Evolutionary conservation across 1,140 invertebrate species (phyloP), one percentile per base, ranked within the genome.

Genomic region (Chrysomallon squamiferum): DNA sequence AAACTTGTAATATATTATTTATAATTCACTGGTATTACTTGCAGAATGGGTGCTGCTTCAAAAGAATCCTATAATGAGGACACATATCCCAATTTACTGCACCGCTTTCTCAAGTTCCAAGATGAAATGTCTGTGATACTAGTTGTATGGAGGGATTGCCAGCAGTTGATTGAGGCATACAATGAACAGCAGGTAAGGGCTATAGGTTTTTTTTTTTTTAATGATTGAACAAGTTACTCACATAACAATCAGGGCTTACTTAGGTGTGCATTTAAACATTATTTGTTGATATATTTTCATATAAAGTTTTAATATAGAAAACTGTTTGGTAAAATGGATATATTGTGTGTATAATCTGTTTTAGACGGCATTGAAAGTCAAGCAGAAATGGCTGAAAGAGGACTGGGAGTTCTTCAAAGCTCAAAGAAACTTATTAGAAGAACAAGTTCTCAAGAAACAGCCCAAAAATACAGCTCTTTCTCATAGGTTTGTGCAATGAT

Each of bases 91-190:
- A 84, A 84, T 38, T 76, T 90, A 30, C 84, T 89, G 50, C 84
- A 88, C 62, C 84, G 87, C 38, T 90, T 89, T 80, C 79, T 89
- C 58, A 86, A 86, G 58, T 90, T 91, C 79, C 88, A 90, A 59
- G 87, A 90, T 73, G 89, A 90, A 75, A 90, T 91, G 88, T 88
- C 87, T 49, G 84, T 86, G 62, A 87, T 90, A 22, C 86, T 86
- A 56, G 86, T 87, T 35, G 78, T 89, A 22, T 90, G 89, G 87
- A 83, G 86, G 27, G 89, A 90, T 65, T 87, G 88, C 50, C 88
- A 89, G 65, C 83, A 87, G n/a, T 81, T 88, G n/a, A 88, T 90
- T 69, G 87, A 88, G 70, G 86, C 88, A 66, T 90, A 89, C 68
- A 88, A 88, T 75, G 81, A 85, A 30, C 79, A 85, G 72, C 83